Percentiles rank a stretch among this genome's conserved stretches.
Evolutionary conservation across 1,140 invertebrate species (phyloP).

Genomic region (Cherax destructor): DNA sequence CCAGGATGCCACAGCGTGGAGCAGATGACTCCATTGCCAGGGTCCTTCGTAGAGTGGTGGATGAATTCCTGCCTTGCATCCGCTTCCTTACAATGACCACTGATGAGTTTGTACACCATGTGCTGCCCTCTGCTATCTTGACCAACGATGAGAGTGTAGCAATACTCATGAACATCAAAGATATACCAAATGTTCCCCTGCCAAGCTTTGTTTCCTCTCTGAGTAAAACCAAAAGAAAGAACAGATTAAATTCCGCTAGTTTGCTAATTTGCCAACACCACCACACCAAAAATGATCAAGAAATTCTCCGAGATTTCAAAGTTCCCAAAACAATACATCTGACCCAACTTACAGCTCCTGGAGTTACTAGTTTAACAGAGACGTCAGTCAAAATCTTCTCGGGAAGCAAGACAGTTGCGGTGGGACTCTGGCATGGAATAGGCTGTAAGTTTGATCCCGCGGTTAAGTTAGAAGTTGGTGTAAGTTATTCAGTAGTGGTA

Average conservation of each 20-base stretch:
- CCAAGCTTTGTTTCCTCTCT: neutral
- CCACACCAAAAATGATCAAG: neutral
- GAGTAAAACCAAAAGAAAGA: neutral
- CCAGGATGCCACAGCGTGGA: neutral
- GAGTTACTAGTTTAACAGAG: neutral
- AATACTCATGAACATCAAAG: constrained; percentile 31
- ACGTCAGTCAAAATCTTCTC: neutral
- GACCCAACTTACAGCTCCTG: constrained; percentile 18
- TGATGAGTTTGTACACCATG: constrained; percentile 30
- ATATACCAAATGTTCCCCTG: neutral
- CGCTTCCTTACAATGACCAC: constrained; percentile 27
- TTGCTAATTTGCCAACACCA: neutral
- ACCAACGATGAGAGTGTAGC: constrained; percentile 11
- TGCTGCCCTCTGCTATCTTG: constrained; percentile 3
- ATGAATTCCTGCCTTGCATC: constrained; percentile 7
- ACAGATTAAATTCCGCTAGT: neutral
- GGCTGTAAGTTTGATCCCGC: constrained; percentile 15
- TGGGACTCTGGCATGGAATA: neutral
- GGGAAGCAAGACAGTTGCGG: neutral
- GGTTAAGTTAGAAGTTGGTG: neutral
- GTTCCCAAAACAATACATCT: neutral
- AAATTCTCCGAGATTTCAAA: constrained; percentile 23
- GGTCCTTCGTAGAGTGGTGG: neutral
- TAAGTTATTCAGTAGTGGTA: neutral
- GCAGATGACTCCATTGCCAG: neutral